Conservation (phyloP, 35 echinoderm and acorn worm species). For the Anneissia japonica region DNA sequence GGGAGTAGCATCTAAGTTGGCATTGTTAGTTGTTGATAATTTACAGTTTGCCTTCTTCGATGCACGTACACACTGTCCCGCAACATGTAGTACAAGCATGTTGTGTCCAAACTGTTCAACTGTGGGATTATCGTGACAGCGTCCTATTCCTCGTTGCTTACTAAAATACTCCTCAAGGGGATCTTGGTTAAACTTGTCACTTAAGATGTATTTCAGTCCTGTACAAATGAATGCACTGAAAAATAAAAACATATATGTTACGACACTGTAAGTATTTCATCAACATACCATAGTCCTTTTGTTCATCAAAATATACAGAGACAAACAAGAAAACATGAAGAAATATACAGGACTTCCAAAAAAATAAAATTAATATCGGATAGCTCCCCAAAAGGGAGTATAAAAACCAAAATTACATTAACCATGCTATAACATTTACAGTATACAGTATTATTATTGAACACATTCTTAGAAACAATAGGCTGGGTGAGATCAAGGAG, state of each 20-base stretch:
- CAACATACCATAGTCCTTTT: no score
- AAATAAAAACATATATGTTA: conserved; percentile 7
- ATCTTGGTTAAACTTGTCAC: conserved; percentile 63
- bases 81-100: background rate
- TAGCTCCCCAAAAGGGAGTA: background rate
- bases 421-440: no score
- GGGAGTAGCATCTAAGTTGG: no score
- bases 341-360: background rate
- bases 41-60: conserved; percentile 11
- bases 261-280: background rate
- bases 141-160: conserved; percentile 40
- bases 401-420: background rate
- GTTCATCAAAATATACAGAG: background rate
- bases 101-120: conserved; percentile 41
- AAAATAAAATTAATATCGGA: no score
- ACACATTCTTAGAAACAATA: background rate
- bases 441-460: no score
- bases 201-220: conserved; percentile 45
- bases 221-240: conserved; percentile 56
- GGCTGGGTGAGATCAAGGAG: background rate
- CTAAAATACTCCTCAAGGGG: conserved; percentile 64
- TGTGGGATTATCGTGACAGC: conserved; percentile 40
- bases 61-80: background rate
- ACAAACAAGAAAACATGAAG: background rate
- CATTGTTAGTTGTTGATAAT: no score